A percentile compares a stretch with the other conserved stretches of the same genome.
phyloP scores from a whole-genome alignment of 2,888 invertebrate species.

The Hydrotaea diabolus region DNA sequence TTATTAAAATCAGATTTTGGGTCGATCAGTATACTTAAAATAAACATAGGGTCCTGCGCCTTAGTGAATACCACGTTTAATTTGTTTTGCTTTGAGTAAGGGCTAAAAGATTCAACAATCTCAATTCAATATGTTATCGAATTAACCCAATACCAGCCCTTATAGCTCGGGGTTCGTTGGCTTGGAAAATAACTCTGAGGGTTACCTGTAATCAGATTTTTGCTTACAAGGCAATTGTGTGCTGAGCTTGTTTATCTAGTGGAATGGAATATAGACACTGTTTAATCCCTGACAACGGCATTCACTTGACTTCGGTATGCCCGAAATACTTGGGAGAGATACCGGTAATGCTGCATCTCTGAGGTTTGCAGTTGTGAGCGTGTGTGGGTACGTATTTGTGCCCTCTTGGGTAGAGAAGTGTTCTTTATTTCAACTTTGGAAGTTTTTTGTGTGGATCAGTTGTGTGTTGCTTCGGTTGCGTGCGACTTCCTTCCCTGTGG shows the following conservation, averaged over 20 bases:
- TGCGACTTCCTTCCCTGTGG: not conserved
- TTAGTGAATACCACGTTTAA: too few relatives aligned
- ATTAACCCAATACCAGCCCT: not conserved
- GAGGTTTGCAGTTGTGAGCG: not conserved
- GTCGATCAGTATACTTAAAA: too few relatives aligned
- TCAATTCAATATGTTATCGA: too few relatives aligned
- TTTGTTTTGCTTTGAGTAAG: too few relatives aligned
- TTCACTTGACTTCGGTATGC: conserved; percentile 50
- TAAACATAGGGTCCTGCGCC: too few relatives aligned
- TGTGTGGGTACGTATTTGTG: not conserved
- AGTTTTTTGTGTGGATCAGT: conserved; percentile 60
- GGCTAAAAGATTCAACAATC: too few relatives aligned
- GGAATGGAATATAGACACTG: conserved; percentile 44
- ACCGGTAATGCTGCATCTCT: not conserved
- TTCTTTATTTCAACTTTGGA: conserved; percentile 50
- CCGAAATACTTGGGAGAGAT: conserved; percentile 50
- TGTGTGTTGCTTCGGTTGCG: conserved; percentile 51
- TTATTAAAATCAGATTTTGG: too few relatives aligned
- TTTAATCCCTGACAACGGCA: conserved; percentile 59
- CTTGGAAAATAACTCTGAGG: too few relatives aligned
- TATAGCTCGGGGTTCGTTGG: too few relatives aligned
- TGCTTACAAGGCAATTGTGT: not conserved
- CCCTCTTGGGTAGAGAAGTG: conserved; percentile 52
- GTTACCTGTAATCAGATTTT: not conserved
- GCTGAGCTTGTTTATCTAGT: conserved; percentile 46